A percentile compares a stretch with the other conserved stretches of the same genome.
phyloP scores from a whole-genome alignment of 2,888 invertebrate genomes.

The Himalopsyche kuldschensis region DNA sequence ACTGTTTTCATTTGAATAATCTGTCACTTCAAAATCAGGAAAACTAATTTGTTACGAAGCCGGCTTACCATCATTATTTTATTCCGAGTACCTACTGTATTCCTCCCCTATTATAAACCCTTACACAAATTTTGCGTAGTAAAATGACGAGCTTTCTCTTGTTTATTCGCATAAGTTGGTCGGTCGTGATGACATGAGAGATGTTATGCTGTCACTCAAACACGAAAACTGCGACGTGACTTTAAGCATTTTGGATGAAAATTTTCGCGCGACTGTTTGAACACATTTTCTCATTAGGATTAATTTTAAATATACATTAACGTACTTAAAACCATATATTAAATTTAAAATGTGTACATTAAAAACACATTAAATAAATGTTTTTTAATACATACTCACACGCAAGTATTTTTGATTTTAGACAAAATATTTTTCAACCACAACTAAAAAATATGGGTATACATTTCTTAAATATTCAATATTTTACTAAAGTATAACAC shows the following conservation, averaged over 20 bases:
- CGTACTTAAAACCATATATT: too few species aligned
- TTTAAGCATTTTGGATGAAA: background rate
- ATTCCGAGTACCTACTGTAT: background rate
- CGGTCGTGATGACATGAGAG: background rate
- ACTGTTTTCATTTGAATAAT: background rate
- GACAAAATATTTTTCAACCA: too few species aligned
- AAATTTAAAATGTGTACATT: too few species aligned
- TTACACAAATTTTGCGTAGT: background rate
- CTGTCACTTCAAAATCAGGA: background rate
- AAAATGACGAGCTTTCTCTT: background rate
- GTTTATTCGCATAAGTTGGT: background rate
- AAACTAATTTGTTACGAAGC: background rate
- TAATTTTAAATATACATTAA: background rate
- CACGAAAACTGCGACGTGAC: background rate
- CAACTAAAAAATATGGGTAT: too few species aligned
- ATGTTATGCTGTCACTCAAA: background rate
- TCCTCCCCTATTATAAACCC: background rate
- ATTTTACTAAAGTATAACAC: too few species aligned
- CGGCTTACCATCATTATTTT: background rate
- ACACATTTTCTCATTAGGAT: background rate
- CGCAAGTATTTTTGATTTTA: too few species aligned
- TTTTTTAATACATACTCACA: too few species aligned
- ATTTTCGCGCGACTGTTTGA: background rate
- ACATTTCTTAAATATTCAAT: too few species aligned
- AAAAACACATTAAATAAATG: too few species aligned